These are phyloP conservation scores for Yponomeuta malinellus DNA, from an alignment of 2,888 invertebrate genomes.

Conservation along the genomic window DNA sequence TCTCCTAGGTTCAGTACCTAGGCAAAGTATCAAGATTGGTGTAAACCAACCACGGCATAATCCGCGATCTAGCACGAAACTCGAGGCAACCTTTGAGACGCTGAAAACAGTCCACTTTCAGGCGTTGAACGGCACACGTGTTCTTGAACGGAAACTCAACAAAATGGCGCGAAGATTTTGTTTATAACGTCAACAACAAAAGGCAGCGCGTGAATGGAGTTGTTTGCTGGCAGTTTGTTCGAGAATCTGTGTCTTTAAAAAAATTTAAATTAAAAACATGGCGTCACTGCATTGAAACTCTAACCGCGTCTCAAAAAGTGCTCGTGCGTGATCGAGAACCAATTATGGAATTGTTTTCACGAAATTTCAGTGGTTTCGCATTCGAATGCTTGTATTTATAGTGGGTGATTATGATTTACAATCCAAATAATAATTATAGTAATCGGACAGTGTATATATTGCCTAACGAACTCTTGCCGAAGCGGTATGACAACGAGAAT, in stretches of 20 bases:
- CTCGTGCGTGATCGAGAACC: neutral
- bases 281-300: neutral
- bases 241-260: neutral
- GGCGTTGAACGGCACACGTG: constrained; percentile 1
- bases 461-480: constrained; percentile 67
- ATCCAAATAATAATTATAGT: constrained; percentile 47
- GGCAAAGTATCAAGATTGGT: constrained; percentile 12
- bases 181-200: neutral
- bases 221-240: neutral
- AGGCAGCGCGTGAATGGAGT: neutral
- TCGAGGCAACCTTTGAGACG: constrained; percentile 9
- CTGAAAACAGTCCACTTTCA: constrained; percentile 7
- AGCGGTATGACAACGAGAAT: constrained; percentile 56
- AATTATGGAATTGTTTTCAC: neutral
- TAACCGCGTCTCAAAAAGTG: neutral
- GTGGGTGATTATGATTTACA: constrained; percentile 12
- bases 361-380: neutral
- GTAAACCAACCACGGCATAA: constrained; percentile 4
- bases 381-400: neutral
- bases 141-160: neutral
- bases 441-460: constrained; percentile 68
- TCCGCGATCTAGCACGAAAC: constrained; percentile 1
- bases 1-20: neutral
- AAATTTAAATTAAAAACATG: neutral
- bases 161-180: constrained; percentile 10